Percentiles rank a stretch among this genome's conserved stretches.
Evolutionary conservation across 2,797 vertebrate species (phyloP).

Genomic region (Florisuga fusca): DNA sequence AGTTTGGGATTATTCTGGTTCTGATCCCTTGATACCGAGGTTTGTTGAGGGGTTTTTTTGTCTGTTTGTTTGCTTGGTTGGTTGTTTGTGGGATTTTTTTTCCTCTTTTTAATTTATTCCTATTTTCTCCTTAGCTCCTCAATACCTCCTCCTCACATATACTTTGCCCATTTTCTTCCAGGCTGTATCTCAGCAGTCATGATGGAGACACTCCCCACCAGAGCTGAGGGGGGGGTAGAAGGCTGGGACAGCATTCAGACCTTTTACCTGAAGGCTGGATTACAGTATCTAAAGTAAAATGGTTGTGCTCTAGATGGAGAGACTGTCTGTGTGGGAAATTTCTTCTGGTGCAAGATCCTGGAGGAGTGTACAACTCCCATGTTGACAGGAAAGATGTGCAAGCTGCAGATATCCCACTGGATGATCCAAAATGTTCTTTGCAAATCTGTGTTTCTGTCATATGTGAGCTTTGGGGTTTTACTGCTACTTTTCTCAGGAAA

Average conservation of each 20-base stretch:
- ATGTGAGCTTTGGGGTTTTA: background rate
- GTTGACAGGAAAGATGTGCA: background rate
- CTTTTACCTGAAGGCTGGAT: background rate
- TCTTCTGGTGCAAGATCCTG: background rate
- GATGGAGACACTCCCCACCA: background rate
- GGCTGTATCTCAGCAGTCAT: background rate
- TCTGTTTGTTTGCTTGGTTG: too few species aligned
- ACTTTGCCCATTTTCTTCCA: background rate
- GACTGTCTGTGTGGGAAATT: background rate
- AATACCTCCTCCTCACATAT: background rate
- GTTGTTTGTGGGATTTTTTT: too few species aligned
- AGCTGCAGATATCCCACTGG: background rate
- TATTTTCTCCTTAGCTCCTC: background rate
- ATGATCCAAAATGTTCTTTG: background rate
- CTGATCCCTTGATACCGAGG: background rate
- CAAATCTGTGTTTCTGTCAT: background rate
- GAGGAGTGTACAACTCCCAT: background rate
- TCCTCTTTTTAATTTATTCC: background rate
- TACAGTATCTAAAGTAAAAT: background rate
- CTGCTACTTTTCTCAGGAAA: background rate
- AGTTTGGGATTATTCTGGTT: background rate
- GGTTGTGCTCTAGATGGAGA: background rate
- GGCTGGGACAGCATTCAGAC: background rate
- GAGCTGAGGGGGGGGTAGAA: background rate
- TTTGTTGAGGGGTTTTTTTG: too few species aligned